Evolutionary conservation across 2,113 vertebrate genomes (phyloP).

Genomic region (Rhegmatorhina hoffmannsi): DNA sequence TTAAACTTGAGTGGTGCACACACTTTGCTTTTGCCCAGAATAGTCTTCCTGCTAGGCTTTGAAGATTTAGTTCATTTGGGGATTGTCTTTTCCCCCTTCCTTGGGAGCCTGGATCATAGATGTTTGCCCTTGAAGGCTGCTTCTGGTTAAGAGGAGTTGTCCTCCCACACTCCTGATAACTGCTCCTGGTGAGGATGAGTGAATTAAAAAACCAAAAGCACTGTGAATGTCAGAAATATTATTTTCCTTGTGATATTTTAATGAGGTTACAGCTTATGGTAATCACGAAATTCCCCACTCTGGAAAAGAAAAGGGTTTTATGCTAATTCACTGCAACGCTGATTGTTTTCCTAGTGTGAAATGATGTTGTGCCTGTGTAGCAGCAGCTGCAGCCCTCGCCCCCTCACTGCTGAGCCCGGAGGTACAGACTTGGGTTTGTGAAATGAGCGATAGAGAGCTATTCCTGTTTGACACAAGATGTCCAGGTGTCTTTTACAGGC

Average conservation of each 20-base stretch:
- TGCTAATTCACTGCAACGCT: constrained; percentile 29
- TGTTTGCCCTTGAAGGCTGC: constrained; percentile 45
- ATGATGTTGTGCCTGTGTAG: background rate
- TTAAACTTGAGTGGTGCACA: background rate
- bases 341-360: constrained; percentile 33
- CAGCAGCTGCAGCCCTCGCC: background rate
- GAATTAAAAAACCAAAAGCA: background rate
- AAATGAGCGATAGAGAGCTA: background rate
- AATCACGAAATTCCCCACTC: constrained; percentile 44
- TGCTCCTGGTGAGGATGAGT: background rate
- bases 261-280: constrained; percentile 52
- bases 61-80: constrained; percentile 25
- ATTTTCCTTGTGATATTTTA: constrained; percentile 50
- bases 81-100: background rate
- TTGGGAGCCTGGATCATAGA: constrained; percentile 2
- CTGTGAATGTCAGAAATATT: constrained; percentile 25
- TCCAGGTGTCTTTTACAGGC: background rate
- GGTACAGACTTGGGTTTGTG: background rate
- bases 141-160: constrained; percentile 35
- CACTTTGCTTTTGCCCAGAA: background rate
- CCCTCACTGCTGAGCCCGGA: background rate
- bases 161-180: constrained; percentile 37
- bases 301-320: constrained; percentile 35
- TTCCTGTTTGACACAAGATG: background rate
- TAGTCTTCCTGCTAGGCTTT: background rate